Percentiles rank a stretch among this genome's conserved stretches.
phyloP scores from a whole-genome alignment of 2,888 invertebrate genomes.

The Beris morrisii region DNA sequence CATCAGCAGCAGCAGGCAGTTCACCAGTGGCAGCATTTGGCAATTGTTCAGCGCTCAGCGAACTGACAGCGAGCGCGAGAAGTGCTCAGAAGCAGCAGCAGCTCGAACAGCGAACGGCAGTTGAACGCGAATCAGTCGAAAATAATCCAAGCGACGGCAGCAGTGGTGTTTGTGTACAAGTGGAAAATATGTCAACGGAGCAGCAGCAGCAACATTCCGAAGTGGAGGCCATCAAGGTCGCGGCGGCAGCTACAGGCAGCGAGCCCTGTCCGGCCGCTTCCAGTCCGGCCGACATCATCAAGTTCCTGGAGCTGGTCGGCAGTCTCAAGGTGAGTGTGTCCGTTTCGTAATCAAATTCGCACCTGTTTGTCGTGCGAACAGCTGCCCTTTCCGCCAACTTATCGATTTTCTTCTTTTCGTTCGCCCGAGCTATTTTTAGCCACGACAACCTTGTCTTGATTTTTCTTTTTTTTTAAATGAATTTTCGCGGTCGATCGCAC shows the following conservation, averaged over 20 bases:
- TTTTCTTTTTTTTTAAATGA: too few species aligned
- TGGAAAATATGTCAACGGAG: constrained; percentile 32
- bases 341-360: neutral
- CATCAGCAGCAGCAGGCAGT: constrained; percentile 38
- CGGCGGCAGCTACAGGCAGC: constrained; percentile 13
- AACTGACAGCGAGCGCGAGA: constrained; percentile 44
- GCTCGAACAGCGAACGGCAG: constrained; percentile 29
- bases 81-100: constrained; percentile 34
- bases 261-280: constrained; percentile 25
- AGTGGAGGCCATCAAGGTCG: constrained; percentile 21
- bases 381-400: neutral
- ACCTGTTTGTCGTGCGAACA: neutral
- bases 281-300: constrained; percentile 52
- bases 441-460: too few species aligned
- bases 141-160: constrained; percentile 41
- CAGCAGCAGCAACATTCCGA: constrained; percentile 26
- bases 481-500: too few species aligned
- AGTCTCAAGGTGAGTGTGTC: constrained; percentile 65
- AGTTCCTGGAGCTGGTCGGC: constrained; percentile 73
- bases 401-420: too few species aligned
- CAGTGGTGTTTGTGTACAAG: constrained; percentile 38
- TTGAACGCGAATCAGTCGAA: constrained; percentile 34
- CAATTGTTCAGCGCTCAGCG: constrained; percentile 18
- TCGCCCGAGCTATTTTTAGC: too few species aligned
- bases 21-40: constrained; percentile 35